Base-by-base conservation (phyloP, 2,888 invertebrate genomes). In the Idaea straminata region DNA sequence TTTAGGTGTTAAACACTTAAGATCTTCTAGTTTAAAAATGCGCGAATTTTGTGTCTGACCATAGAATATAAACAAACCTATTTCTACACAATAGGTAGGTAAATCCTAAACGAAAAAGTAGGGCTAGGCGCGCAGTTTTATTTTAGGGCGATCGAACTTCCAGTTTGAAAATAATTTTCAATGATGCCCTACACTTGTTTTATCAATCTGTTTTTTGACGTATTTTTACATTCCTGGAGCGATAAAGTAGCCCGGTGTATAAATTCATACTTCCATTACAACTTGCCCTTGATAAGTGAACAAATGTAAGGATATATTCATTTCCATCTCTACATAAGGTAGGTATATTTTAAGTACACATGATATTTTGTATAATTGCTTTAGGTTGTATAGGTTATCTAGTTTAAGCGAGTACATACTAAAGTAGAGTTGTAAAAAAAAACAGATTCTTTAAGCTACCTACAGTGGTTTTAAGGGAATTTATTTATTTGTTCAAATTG, bases 341-440 rank as follows among this genome's bases (percentile, higher is more conserved):
- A 59, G 58, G 5, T 3, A 10, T 80, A 82, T 82, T 73, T 78
- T 87, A 87, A 89, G 89, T 89, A 90, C 88, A 91, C 79, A 83
- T 79, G 81, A 87, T 91, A 90, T 90, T 91, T 91, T 91, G 89
- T 92, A 91, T 89, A 89, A 91, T 91, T 89, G 85, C 85, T 82
- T 88, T 89, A 88, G 91, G 90, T 91, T 92, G 90, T 91, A 88
- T 91, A 90, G 86, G 85, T 83, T 86, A 79, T 72, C 84, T 83
- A 77, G 77, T 78, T 78, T 77, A 78, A 59, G 59, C 25, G 59
- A 59, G 25, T 16, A 15, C 15, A 15, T 84, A 83, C 78, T 69
- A 80, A 83, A 77, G 82, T 85, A 87, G 84, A 77, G 81, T 83
- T 88, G 88, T 89, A 36, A 3, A 89, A 85, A 89, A 83, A 82